Evolutionary conservation across 2,888 invertebrate genomes (phyloP).

Genomic region (Ectropis crepuscularia): DNA sequence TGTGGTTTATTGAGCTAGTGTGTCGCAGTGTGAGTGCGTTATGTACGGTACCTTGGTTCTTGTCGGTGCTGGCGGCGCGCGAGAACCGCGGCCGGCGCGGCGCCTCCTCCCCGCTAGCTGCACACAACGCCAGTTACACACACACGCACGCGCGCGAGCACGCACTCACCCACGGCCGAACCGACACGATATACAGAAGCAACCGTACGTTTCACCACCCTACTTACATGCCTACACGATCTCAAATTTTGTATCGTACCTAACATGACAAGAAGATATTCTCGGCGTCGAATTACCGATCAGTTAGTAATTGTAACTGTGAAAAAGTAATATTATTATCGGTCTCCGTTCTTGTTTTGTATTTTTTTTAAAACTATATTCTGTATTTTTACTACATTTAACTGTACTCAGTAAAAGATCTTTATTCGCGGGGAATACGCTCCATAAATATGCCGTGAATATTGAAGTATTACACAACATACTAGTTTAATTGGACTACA

Average conservation of each 20-base stretch:
- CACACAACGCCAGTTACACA: constrained; percentile 53
- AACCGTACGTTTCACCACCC: constrained; percentile 36
- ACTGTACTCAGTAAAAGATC: no score
- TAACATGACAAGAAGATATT: no score
- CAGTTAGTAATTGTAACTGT: no score
- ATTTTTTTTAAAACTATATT: no score
- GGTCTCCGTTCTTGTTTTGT: no score
- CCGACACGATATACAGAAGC: constrained; percentile 47
- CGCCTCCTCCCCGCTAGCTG: constrained; percentile 69
- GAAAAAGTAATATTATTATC: no score
- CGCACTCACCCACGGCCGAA: constrained; percentile 37
- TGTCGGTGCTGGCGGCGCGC: constrained; percentile 81
- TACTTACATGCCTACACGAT: background rate
- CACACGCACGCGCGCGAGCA: constrained; percentile 41
- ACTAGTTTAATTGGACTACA: no score
- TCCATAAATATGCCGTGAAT: no score
- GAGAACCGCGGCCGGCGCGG: constrained; percentile 82
- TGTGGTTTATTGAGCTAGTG: background rate
- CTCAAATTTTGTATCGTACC: background rate
- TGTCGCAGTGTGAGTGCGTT: constrained; percentile 8
- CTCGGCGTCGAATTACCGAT: no score
- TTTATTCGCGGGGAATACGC: no score
- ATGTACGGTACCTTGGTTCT: constrained; percentile 72
- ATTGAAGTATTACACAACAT: no score
- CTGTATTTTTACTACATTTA: no score